A percentile compares a stretch with the other conserved stretches of the same genome.
Conservation (phyloP, 2,113 vertebrate genomes). For the Kryptolebias marmoratus region DNA sequence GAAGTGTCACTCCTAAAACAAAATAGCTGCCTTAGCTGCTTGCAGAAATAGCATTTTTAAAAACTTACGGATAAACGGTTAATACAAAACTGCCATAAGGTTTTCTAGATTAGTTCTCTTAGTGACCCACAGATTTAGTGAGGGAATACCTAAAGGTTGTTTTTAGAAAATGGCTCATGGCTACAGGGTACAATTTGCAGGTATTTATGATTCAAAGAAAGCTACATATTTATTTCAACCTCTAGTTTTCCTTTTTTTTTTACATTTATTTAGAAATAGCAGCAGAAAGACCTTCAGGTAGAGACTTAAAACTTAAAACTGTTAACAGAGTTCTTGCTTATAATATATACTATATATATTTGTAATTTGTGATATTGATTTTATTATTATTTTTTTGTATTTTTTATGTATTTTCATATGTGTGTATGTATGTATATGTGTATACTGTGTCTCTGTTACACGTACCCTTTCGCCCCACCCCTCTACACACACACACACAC, state of each 20-base stretch:
- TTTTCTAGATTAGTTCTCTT: constrained; percentile 43
- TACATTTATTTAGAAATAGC: too few species aligned
- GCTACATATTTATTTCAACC: neutral
- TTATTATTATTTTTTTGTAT: too few species aligned
- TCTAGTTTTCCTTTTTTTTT: neutral
- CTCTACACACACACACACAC: too few species aligned
- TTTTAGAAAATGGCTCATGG: constrained; percentile 23
- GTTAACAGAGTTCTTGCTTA: neutral
- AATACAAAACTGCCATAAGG: constrained; percentile 3
- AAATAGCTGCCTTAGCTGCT: constrained; percentile 16
- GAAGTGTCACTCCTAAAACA: constrained; percentile 5
- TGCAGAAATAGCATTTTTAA: neutral
- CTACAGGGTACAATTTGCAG: constrained; percentile 13
- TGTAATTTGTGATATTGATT: too few species aligned
- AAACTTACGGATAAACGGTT: constrained; percentile 27
- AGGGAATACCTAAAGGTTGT: constrained; percentile 13
- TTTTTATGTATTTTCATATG: too few species aligned
- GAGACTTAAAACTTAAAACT: neutral
- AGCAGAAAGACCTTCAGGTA: neutral
- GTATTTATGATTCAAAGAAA: constrained; percentile 14
- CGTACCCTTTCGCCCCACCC: too few species aligned
- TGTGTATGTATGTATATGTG: too few species aligned
- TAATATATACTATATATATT: neutral
- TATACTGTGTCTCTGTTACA: too few species aligned
- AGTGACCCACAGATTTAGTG: constrained; percentile 36